Evolutionary conservation across 2,888 invertebrate species (phyloP), one percentile per base, ranked within the genome.

Genomic region (Cryptosula pallasiana): DNA sequence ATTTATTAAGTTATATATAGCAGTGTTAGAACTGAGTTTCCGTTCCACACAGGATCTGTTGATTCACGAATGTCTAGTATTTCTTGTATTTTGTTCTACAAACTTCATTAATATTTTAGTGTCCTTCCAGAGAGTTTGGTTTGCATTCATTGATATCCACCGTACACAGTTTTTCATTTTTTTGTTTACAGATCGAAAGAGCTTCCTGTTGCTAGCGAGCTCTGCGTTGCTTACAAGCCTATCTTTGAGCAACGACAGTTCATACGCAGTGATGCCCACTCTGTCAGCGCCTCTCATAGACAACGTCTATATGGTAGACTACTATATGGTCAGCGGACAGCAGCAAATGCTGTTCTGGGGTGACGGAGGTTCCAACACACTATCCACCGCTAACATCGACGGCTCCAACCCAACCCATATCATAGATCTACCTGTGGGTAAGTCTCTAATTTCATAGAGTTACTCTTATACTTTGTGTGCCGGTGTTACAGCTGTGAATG

Each of bases 261-360:
- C 55, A 5, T 32, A 63, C 32, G 63, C 29, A 63, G 63, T 63
- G 2, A 63, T 63, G 29, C 63, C 63, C 63, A 63, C 63, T 2
- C 63, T 63, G 9, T 27, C 63, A 5, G 25, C 63, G 5, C 63
- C 63, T 3, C 3, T 32, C 13, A 34, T 63, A 63, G 63, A 63
- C 25, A 63, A 34, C 13, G 63, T 63, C 9, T 63, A 63, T 32
- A 63, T 63, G 5, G 32, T 34, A 3, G 63, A 63, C 63, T 63
- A 63, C 32, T 63, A 63, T 27, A 63, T 63, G 25, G 29, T 63
- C 29, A 75, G 75, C 16, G 77, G 78, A 54, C 73, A 73, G 71
- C 88, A 88, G 75, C 88, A 88, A 76, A 88, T 89, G 71, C 86
- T 93, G 73, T 93, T 90, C 86, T 93, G 93, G 93, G 89, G 91